Conservation (phyloP, 2,113 vertebrate species). For the Passer domesticus region DNA sequence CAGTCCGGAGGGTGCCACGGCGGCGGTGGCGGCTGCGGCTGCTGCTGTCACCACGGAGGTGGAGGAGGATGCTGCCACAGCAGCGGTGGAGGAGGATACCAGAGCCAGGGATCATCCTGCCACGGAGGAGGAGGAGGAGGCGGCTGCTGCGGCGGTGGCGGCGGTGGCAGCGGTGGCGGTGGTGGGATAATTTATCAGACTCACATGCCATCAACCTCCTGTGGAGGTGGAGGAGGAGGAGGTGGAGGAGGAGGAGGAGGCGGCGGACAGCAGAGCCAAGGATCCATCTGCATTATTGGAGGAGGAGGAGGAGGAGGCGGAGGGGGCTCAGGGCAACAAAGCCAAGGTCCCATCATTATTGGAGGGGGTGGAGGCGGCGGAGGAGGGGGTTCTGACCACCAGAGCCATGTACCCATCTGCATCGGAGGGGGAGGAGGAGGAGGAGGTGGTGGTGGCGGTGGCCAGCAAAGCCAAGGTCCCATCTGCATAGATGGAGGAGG, state of each 20-base stretch:
- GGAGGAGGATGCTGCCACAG: neutral
- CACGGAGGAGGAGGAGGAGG: conserved; percentile 4
- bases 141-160: fast-evolving
- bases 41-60: neutral
- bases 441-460: neutral
- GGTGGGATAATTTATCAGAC: conserved; percentile 24
- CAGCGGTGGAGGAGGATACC: conserved; percentile 2
- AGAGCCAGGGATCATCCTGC: conserved; percentile 15
- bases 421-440: neutral
- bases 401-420: neutral
- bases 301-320: neutral
- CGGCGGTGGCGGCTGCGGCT: neutral
- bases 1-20: conserved; percentile 35
- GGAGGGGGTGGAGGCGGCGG: neutral
- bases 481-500: neutral
- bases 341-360: neutral
- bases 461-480: neutral
- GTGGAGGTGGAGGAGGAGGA: conserved; percentile 16
- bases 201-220: neutral
- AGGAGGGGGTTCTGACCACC: neutral
- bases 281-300: neutral
- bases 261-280: neutral
- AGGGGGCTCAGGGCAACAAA: fast-evolving
- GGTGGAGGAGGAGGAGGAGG: neutral
- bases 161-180: fast-evolving